Evolutionary conservation across 2,888 invertebrate genomes (phyloP).

Genomic region (Cylloceria caligata): DNA sequence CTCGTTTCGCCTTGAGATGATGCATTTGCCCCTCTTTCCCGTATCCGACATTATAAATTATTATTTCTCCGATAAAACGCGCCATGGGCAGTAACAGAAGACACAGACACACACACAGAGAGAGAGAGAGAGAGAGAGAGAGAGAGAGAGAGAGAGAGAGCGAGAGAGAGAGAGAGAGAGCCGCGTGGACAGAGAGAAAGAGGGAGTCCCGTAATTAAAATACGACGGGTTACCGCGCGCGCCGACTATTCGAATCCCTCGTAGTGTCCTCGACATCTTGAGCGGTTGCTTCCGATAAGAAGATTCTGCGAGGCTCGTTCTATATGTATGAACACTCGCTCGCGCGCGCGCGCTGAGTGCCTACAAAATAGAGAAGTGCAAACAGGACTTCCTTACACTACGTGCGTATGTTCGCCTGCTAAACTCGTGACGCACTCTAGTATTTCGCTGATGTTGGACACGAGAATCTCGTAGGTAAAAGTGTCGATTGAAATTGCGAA

Average conservation of each 20-base stretch:
- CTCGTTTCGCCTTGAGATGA: slow-evolving; percentile 69
- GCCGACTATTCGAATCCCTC: slow-evolving; percentile 20
- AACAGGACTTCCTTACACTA: slow-evolving; percentile 38
- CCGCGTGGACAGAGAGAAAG: slow-evolving; percentile 58
- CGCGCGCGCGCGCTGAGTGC: slow-evolving; percentile 28
- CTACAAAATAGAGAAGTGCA: slow-evolving; percentile 45
- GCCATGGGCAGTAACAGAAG: slow-evolving; percentile 44
- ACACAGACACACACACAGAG: background rate
- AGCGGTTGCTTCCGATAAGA: slow-evolving; percentile 66
- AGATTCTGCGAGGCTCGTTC: slow-evolving; percentile 31
- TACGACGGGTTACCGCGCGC: slow-evolving; percentile 60
- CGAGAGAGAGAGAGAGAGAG: slow-evolving; percentile 44
- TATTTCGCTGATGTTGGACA: background rate
- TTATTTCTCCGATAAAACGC: slow-evolving; percentile 76
- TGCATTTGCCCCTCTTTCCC: slow-evolving; percentile 72
- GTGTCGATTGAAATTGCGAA: background rate
- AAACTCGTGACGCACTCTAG: background rate
- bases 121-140: slow-evolving; percentile 36
- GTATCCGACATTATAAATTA: slow-evolving; percentile 75
- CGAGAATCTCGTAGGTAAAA: background rate
- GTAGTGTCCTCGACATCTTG: slow-evolving; percentile 59
- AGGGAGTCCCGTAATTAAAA: slow-evolving; percentile 65
- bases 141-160: slow-evolving; percentile 61
- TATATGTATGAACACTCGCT: too few relatives aligned
- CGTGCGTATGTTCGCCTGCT: slow-evolving; percentile 31